phyloP scores from a whole-genome alignment of 2,888 invertebrate species.

The Uropetala carovei region DNA sequence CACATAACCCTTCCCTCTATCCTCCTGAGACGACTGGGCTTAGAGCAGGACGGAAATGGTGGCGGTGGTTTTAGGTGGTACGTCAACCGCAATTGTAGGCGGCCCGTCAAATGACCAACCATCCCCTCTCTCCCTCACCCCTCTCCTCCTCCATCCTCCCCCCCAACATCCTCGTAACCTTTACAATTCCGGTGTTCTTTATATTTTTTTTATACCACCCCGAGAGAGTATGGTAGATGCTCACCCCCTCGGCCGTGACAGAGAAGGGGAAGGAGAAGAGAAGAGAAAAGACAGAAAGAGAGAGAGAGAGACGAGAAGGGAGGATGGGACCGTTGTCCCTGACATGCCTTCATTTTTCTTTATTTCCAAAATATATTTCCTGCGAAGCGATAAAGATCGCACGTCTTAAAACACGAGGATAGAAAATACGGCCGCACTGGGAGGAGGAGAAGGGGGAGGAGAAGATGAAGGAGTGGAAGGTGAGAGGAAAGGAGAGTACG shows the following conservation, averaged over 20 bases:
- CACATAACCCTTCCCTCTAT: background rate
- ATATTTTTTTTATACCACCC: slow-evolving; percentile 59
- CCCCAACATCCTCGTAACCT: slow-evolving; percentile 12
- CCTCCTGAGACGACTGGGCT: background rate
- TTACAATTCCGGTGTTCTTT: slow-evolving; percentile 44
- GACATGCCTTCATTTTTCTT: slow-evolving; percentile 64
- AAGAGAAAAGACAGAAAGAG: too few relatives aligned
- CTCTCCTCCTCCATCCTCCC: background rate
- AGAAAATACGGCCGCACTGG: slow-evolving; percentile 53
- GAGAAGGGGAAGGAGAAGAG: slow-evolving; percentile 16
- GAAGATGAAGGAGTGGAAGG: background rate
- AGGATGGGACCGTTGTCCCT: slow-evolving; percentile 30
- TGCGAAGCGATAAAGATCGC: slow-evolving; percentile 63
- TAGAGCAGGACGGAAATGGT: background rate
- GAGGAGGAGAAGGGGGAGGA: background rate
- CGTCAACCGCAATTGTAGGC: slow-evolving; percentile 13
- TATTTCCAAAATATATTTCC: slow-evolving; percentile 63
- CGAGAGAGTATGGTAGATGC: background rate
- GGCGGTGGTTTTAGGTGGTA: background rate
- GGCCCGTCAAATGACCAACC: slow-evolving; percentile 12
- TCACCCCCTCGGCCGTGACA: background rate
- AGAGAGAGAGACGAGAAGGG: background rate
- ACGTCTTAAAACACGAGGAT: slow-evolving; percentile 63
- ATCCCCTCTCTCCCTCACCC: background rate
- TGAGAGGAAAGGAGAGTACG: background rate